Percentiles rank a stretch among this genome's conserved stretches.
phyloP scores from a whole-genome alignment of 2,888 invertebrate species.

The Drosophila algonquin region DNA sequence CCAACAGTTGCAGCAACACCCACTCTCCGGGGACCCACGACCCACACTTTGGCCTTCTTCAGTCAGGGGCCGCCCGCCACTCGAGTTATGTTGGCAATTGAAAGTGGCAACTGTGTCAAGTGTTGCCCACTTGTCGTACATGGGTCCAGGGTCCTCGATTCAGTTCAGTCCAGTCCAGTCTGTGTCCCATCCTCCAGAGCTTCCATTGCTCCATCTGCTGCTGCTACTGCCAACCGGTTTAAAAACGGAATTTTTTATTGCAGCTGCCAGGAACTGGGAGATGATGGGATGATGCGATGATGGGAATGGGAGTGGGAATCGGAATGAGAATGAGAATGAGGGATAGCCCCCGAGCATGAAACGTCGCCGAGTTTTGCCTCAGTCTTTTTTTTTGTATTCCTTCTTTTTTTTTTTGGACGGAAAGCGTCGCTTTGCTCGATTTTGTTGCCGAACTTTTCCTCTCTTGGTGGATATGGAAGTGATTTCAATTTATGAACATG shows the following conservation, averaged over 20 bases:
- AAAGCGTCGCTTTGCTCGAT: conserved; percentile 57
- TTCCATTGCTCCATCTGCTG: conserved; percentile 13
- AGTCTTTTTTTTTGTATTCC: conserved; percentile 5
- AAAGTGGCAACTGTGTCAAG: conserved; percentile 82
- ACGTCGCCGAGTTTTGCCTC: conserved; percentile 3
- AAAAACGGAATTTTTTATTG: conserved; percentile 77
- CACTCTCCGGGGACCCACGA: conserved; percentile 12
- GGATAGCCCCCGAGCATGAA: not conserved
- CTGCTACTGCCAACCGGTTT: conserved; percentile 56
- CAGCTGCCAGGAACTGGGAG: conserved; percentile 6
- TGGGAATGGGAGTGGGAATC: not conserved
- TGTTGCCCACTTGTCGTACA: conserved; percentile 80
- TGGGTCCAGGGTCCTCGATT: conserved; percentile 46
- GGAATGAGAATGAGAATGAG: not conserved
- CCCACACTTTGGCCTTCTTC: conserved; percentile 48
- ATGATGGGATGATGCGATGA: conserved; percentile 2
- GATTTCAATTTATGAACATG: conserved; percentile 83
- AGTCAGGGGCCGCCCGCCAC: conserved; percentile 45
- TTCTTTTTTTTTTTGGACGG: conserved; percentile 37
- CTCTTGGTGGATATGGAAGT: conserved; percentile 77
- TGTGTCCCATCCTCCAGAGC: not conserved
- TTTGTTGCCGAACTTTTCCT: conserved; percentile 75
- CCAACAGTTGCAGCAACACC: not conserved
- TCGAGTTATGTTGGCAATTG: conserved; percentile 81
- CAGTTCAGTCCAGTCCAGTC: conserved; percentile 18